phyloP scores from a whole-genome alignment of 2,797 vertebrate genomes.

The Rhinatrema bivittatum region DNA sequence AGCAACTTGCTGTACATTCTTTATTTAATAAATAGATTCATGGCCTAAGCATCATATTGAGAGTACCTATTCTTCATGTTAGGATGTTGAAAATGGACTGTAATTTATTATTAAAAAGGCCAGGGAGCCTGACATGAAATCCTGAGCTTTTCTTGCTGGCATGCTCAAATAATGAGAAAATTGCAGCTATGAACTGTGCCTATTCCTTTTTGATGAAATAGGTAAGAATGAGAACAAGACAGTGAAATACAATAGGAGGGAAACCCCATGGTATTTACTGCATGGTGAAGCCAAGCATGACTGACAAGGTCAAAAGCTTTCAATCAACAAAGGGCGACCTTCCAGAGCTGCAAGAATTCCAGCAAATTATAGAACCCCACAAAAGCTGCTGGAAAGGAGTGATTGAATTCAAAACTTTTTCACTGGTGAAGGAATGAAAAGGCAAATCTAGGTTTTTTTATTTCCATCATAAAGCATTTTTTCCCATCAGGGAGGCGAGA shows the following conservation, averaged over 20 bases:
- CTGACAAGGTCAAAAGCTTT: conserved; percentile 1
- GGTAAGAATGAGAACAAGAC: conserved; percentile 14
- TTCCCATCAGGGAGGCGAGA: too few species aligned
- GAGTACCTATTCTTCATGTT: too few species aligned
- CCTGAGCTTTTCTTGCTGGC: too few species aligned
- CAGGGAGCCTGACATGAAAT: too few species aligned
- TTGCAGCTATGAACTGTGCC: conserved; percentile 13
- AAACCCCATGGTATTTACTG: conserved; percentile 11
- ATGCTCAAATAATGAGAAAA: conserved; percentile 13
- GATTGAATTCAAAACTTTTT: conserved; percentile 1
- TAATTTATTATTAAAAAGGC: fast-evolving
- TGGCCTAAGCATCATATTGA: conserved; percentile 5
- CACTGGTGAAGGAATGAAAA: background rate
- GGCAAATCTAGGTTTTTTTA: too few species aligned
- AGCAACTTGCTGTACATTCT: too few species aligned
- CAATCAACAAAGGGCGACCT: conserved; percentile 14
- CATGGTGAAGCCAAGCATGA: background rate
- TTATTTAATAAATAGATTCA: conserved; percentile 33
- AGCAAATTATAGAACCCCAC: conserved; percentile 16
- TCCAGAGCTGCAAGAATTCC: conserved; percentile 15
- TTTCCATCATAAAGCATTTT: too few species aligned
- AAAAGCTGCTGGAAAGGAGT: conserved; percentile 7
- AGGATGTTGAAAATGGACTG: too few species aligned
- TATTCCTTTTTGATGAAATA: conserved; percentile 11
- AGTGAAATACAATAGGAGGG: conserved; percentile 5